Evolutionary conservation across 2,888 invertebrate genomes (phyloP), one percentile per base, ranked within the genome.

Genomic region (Dynastes hyllus): DNA sequence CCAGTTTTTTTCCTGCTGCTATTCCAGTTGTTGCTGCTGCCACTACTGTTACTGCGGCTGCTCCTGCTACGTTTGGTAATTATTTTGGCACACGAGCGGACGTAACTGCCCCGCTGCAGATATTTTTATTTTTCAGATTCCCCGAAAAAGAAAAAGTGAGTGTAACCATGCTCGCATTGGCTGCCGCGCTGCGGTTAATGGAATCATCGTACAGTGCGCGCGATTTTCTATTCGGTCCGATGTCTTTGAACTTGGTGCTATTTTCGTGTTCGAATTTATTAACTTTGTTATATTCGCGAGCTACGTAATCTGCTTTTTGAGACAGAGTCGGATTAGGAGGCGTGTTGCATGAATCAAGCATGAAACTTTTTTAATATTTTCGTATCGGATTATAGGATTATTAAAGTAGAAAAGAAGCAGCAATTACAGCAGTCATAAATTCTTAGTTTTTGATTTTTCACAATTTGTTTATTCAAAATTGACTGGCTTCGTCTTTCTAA

Each of bases 181-280:
- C 71, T 37, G 37, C 32, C 4, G 11, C 32, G 11, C 16, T 22
- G n/a, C 55, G 8, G 73, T 40, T 40, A 22, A 16, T 61, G 58
- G 61, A 61, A 73, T 61, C 29, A 51, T 73, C 22, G 71, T 45
- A 45, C 32, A n/a, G 8, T 13, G 73, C 61, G 40, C 73, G 58
- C 50, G 73, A 50, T 61, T 61, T 45, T 61, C 73, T 27, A 22
- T 53, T 45, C 55, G 55, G 8, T 27, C 45, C 61, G 45, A 61
- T 75, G 73, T 75, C 73, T 75, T 75, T 75, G 73, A 75, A 75
- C 73, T 61, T 75, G 53, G 61, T 61, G 40, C 73, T 75, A 75
- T 75, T 75, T 75, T 75, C 61, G 61, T 29, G 45, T 22, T 27
- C 45, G 45, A 63, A 75, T 75, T 50, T 75, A 61, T 61, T 73